Evolutionary conservation across 2,888 invertebrate species (phyloP).

Genomic region (Caradrina clavipalpis): DNA sequence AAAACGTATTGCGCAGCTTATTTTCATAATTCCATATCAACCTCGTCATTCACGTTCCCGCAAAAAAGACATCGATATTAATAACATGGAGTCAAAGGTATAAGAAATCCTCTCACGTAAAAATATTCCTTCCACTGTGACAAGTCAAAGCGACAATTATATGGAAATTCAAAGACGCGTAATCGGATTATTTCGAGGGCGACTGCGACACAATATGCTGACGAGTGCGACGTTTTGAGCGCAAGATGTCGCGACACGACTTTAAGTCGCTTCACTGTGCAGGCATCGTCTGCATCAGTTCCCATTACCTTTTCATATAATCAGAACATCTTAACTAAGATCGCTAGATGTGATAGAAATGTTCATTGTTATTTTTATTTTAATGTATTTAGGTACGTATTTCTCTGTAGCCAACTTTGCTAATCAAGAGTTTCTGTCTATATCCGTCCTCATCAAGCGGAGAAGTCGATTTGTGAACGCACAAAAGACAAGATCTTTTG

Average conservation of each 20-base stretch:
- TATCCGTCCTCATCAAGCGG: neutral
- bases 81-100: conserved; percentile 38
- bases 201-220: conserved; percentile 38
- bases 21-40: conserved; percentile 22
- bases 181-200: conserved; percentile 66
- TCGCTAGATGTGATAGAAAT: neutral
- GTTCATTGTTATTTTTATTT: conserved; percentile 12
- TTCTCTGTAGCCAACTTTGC: neutral
- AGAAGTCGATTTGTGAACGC: neutral
- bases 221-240: conserved; percentile 24
- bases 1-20: neutral
- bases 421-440: neutral
- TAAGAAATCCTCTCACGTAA: conserved; percentile 48
- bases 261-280: conserved; percentile 16
- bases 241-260: conserved; percentile 24
- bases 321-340: neutral
- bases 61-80: conserved; percentile 50
- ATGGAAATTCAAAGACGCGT: conserved; percentile 69
- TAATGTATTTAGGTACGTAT: neutral
- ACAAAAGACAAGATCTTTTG: neutral
- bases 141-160: conserved; percentile 68
- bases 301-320: conserved; percentile 18
- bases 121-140: conserved; percentile 44
- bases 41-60: conserved; percentile 11
- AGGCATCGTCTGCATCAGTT: neutral